phyloP scores from a whole-genome alignment of 2,797 vertebrate species.

The Centroberyx gerrardi region DNA sequence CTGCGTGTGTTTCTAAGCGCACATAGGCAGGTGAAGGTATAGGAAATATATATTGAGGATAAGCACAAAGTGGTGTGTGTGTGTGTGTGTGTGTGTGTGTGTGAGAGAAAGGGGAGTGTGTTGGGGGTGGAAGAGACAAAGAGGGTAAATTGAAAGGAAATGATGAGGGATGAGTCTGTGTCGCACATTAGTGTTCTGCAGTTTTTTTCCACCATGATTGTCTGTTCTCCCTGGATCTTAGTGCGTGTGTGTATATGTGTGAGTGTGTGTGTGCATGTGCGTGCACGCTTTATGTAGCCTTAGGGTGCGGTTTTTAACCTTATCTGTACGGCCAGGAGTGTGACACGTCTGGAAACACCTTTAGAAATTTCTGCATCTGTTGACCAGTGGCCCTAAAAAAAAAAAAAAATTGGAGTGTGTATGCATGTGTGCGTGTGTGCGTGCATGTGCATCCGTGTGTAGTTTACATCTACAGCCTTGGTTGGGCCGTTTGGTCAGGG shows the following conservation, averaged over 20 bases:
- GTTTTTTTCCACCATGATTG: slow-evolving; percentile 56
- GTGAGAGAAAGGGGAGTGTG: slow-evolving; percentile 49
- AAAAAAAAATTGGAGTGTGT: neutral
- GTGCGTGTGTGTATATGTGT: slow-evolving; percentile 13
- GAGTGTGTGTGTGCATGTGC: slow-evolving; percentile 18
- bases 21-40: slow-evolving; percentile 20
- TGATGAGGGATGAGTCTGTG: slow-evolving; percentile 85
- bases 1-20: slow-evolving; percentile 3
- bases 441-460: slow-evolving; percentile 30
- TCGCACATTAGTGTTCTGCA: slow-evolving; percentile 75
- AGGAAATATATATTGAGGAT: slow-evolving; percentile 28
- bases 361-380: slow-evolving; percentile 65
- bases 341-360: slow-evolving; percentile 60
- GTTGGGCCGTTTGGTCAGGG: slow-evolving; percentile 20
- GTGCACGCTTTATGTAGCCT: slow-evolving; percentile 40
- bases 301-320: slow-evolving; percentile 57
- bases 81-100: slow-evolving; percentile 34
- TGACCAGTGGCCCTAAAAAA: slow-evolving; percentile 51
- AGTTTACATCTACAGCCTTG: slow-evolving; percentile 39
- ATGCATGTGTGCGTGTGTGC: slow-evolving; percentile 17
- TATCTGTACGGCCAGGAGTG: slow-evolving; percentile 61
- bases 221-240: slow-evolving; percentile 61
- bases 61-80: slow-evolving; percentile 30
- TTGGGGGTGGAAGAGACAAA: slow-evolving; percentile 73
- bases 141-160: slow-evolving; percentile 82